Percentiles rank a stretch among this genome's conserved stretches.
Conservation (phyloP, 2,113 vertebrate genomes). For the Dasyurus viverrinus region DNA sequence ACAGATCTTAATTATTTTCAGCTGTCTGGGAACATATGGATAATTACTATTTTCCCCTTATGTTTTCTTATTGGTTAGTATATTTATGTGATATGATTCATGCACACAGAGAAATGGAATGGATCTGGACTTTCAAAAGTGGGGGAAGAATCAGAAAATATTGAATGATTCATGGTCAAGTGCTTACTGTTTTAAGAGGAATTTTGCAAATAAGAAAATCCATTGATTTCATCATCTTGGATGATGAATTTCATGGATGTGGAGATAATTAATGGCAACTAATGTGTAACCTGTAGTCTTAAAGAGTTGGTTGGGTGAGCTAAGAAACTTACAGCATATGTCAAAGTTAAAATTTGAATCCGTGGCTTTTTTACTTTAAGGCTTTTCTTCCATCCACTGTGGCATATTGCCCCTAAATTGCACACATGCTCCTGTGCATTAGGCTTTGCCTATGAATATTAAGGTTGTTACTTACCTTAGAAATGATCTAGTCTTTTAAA, state of each 20-base stretch:
- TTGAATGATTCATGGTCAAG: background rate
- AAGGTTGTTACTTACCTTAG: background rate
- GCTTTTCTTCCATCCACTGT: background rate
- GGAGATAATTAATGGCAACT: background rate
- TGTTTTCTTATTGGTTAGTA: conserved; percentile 59
- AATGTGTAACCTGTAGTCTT: background rate
- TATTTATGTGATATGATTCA: background rate
- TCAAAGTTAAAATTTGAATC: background rate
- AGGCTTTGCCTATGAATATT: background rate
- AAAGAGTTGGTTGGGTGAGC: too few relatives aligned
- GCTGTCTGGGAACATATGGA: conserved; percentile 23
- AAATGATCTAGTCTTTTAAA: background rate
- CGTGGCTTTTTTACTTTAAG: background rate
- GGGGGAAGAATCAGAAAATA: background rate
- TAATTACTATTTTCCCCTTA: conserved; percentile 56
- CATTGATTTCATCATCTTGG: background rate
- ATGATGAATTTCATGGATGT: background rate
- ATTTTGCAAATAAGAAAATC: background rate
- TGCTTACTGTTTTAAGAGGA: background rate
- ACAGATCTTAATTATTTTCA: conserved; percentile 63
- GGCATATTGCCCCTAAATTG: background rate
- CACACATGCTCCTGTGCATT: background rate
- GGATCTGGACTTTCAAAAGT: conserved; percentile 20
- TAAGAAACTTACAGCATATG: too few relatives aligned
- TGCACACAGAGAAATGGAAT: conserved; percentile 38